Conservation (phyloP, 2,113 vertebrate species). For the Aegithalos caudatus region DNA sequence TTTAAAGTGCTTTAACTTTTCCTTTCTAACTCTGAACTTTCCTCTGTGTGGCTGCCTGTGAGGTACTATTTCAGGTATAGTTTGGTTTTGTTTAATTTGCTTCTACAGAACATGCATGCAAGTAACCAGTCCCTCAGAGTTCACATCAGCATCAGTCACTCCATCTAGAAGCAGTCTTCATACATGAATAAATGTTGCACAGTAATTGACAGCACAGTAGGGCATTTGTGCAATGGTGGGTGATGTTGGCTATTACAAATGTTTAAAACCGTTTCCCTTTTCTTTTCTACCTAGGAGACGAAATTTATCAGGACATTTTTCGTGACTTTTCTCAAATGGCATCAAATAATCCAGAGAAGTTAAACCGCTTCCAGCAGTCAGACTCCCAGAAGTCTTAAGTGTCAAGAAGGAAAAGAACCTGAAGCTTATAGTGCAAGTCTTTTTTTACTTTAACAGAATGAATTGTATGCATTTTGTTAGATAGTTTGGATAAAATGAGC, state of each 20-base stretch:
- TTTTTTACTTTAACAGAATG: constrained; percentile 37
- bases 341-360: constrained; percentile 95
- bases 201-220: not conserved
- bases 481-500: constrained; percentile 40
- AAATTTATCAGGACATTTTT: constrained; percentile 98
- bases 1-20: constrained; percentile 66
- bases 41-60: constrained; percentile 70
- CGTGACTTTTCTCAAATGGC: constrained; percentile 98
- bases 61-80: constrained; percentile 73
- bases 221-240: not conserved
- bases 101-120: constrained; percentile 40
- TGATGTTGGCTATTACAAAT: not conserved
- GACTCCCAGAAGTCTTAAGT: constrained; percentile 80
- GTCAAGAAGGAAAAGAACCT: constrained; percentile 52
- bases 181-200: not conserved
- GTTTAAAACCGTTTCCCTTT: constrained; percentile 11
- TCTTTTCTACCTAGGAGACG: constrained; percentile 83
- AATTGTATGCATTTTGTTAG: constrained; percentile 52
- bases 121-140: not conserved
- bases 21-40: constrained; percentile 72
- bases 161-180: not conserved
- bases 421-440: constrained; percentile 45
- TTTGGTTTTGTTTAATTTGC: constrained; percentile 58
- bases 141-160: constrained; percentile 30
- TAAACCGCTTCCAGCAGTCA: constrained; percentile 89